Evolutionary conservation across 2,113 vertebrate genomes (phyloP).

Genomic region (Plecotus auritus): DNA sequence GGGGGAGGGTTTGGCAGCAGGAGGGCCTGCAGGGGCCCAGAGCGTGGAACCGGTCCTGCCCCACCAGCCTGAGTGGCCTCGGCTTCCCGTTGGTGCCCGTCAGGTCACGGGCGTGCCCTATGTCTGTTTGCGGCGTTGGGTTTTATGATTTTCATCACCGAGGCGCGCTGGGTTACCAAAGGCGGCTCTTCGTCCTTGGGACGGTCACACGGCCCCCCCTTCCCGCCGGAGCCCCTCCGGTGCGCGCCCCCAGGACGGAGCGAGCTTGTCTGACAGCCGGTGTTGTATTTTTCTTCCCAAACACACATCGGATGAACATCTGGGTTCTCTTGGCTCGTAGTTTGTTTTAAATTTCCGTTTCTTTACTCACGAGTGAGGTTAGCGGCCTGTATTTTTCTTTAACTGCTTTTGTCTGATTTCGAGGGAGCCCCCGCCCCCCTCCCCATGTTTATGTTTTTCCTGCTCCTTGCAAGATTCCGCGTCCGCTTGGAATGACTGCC

Average conservation of each 20-base stretch:
- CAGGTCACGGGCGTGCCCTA: too few species aligned
- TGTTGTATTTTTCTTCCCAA: not conserved
- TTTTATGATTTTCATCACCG: too few species aligned
- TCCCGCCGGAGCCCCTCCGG: fast-evolving
- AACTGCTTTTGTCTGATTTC: constrained; percentile 42
- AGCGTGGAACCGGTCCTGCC: not conserved
- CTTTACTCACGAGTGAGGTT: constrained; percentile 47
- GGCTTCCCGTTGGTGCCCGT: too few species aligned
- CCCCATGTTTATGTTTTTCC: not conserved
- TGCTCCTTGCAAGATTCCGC: not conserved
- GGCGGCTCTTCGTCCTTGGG: too few species aligned
- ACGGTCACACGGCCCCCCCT: too few species aligned
- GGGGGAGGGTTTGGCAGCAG: too few species aligned
- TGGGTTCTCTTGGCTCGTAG: constrained; percentile 50
- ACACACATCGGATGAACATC: constrained; percentile 6
- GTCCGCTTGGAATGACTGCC: not conserved
- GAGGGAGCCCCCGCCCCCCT: fast-evolving
- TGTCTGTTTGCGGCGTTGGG: too few species aligned
- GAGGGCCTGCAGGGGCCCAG: fast-evolving
- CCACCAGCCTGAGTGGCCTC: fast-evolving
- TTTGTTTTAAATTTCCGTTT: constrained; percentile 46
- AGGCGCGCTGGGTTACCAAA: too few species aligned
- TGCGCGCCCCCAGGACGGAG: not conserved
- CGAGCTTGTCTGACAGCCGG: not conserved
- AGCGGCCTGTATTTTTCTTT: not conserved